Percentiles rank a stretch among this genome's conserved stretches.
Conservation (phyloP, 2,113 vertebrate genomes). For the Podocnemis expansa region DNA sequence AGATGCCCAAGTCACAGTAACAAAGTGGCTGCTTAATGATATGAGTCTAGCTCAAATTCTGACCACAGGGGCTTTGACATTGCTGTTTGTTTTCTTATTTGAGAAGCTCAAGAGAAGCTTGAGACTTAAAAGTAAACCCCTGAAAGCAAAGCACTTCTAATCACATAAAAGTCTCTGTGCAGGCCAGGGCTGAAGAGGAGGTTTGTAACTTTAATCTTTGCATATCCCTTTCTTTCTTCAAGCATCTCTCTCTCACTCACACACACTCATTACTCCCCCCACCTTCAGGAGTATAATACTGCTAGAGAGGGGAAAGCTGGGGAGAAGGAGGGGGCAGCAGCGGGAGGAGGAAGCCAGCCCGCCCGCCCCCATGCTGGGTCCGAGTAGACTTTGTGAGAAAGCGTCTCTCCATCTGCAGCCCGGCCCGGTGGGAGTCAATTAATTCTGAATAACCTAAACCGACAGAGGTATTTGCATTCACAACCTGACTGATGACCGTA, state of each 20-base stretch:
- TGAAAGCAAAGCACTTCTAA: constrained; percentile 82
- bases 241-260: constrained; percentile 49
- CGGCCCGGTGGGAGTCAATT: constrained; percentile 85
- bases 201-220: constrained; percentile 76
- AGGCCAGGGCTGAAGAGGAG: constrained; percentile 72
- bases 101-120: constrained; percentile 81
- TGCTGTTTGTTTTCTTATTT: constrained; percentile 82
- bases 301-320: constrained; percentile 58
- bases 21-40: constrained; percentile 68
- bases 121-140: constrained; percentile 79
- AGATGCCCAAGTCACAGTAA: constrained; percentile 65
- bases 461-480: constrained; percentile 92
- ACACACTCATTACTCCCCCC: constrained; percentile 49
- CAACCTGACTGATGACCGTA: constrained; percentile 98
- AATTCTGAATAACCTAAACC: constrained; percentile 87
- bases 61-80: constrained; percentile 73
- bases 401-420: constrained; percentile 78
- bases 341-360: constrained; percentile 62
- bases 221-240: constrained; percentile 75
- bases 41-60: constrained; percentile 59
- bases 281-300: constrained; percentile 67
- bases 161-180: constrained; percentile 81
- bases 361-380: constrained; percentile 78
- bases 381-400: constrained; percentile 81
- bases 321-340: constrained; percentile 38